Base-by-base conservation (phyloP, 2,888 invertebrate species). In the Mimachlamys varia region DNA sequence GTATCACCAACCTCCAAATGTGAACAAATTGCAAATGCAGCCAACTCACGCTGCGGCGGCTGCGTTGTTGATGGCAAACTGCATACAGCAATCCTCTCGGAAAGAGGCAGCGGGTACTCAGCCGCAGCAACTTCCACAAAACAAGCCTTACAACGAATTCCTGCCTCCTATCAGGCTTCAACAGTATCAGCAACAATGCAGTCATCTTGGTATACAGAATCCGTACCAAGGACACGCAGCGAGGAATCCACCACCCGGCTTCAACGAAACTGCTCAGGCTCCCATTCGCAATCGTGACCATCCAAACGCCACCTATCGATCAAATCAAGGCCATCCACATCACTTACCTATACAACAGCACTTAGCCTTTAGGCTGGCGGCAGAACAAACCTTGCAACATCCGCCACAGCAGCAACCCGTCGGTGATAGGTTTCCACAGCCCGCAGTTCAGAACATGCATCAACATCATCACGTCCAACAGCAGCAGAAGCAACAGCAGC, bases 201-300 rank as follows among this genome's bases (percentile, higher is more conserved):
- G 58, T 22, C 58, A 58, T 19, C 19, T 22, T 19, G 58, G 58
- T 58, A 22, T 58, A 10, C 58, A 58, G 58, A 58, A 58, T 22
- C 58, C 58, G 62, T 62, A 62, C 62, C 62, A 7, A 62, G 62
- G 62, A 22, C 13, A 76, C 15, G 13, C 76, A 33, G 33, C 76
- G 17, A 76, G 76, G 76, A 76, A 76, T 76, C 76, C 76, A 76
- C 76, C 76, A 12, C 76, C 76, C 33, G 76, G 76, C 27, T 76
- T 76, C 76, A 76, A 27, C 76, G 76, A 76, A 3, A 17, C 33
- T 76, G 0, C 76, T 10, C 27, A 76, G 2, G 58, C 58, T 58
- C 58, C 58, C 19, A 33, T 33, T 0, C 76, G 76, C 12, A 76
- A 76, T 33, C 76, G 76, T 7, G 76, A 76, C 10, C 76, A 27